Base-by-base conservation (phyloP, 2,888 invertebrate genomes). In the Eulithis prunata region DNA sequence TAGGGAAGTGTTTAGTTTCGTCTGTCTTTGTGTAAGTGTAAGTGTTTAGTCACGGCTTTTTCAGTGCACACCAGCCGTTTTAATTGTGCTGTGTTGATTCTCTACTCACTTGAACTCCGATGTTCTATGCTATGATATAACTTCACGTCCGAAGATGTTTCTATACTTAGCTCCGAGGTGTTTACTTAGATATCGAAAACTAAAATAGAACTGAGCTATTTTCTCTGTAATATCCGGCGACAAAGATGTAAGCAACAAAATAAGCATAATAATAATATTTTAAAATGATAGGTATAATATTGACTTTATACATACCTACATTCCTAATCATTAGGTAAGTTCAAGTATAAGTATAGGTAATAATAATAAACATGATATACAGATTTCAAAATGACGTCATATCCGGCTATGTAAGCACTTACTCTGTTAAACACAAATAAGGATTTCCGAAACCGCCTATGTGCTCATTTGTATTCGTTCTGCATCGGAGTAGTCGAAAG, bases 391-490 rank as follows among this genome's bases (percentile, higher is more conserved):
- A 49, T 49, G 49, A 49, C 47, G 47, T 49, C 41, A 62, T 56
- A 21, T 56, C 55, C 56, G 43, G 41, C 13, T 49, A 56, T n/a
- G n/a, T n/a, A n/a, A n/a, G 28, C 49, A 56, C 49, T 49, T 57
- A 14, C 38, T 49, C 64, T 59, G 51, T 59, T 62, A 43, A 46
- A 45, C 53, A 64, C 68, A 57, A 62, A 49, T 69, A 66, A 62
- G 71, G 68, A 67, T 63, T 71, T 71, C 66, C 64, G 60, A 71
- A 65, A 66, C 43, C 56, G 63, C 58, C 57, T 62, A 12, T 49
- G 11, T 38, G 28, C 57, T 62, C 45, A 62, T 71, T 67, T 57
- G 67, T 67, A 71, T 71, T 71, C 69, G 58, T 57, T 62, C 32
- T 21, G 61, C 64, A 63, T 64, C 51, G 12, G 11, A 11, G 46